phyloP scores from a whole-genome alignment of 1,140 invertebrate genomes.

The Trichomalopsis sarcophagae region DNA sequence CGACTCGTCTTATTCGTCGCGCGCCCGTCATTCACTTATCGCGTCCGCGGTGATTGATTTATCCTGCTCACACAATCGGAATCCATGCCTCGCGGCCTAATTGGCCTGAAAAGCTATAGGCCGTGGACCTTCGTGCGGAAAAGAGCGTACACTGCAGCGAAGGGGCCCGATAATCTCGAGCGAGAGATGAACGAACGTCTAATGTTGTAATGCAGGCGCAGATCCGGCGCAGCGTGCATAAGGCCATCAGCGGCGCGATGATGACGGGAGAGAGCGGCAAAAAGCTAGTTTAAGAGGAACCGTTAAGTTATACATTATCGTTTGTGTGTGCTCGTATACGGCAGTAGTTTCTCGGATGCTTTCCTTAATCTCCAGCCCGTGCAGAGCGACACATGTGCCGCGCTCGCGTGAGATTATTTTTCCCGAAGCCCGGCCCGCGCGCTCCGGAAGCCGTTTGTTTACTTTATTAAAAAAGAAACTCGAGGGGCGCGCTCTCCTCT shows the following conservation, averaged over 20 bases:
- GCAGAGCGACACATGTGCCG: not conserved
- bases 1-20: not conserved
- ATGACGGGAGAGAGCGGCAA: not conserved
- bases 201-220: not conserved
- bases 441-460: not conserved
- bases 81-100: no score
- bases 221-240: not conserved
- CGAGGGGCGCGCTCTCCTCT: no score
- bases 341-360: not conserved
- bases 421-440: not conserved
- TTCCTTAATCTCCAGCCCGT: not conserved
- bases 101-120: no score
- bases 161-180: no score
- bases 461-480: not conserved
- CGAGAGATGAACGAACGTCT: not conserved
- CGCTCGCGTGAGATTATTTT: not conserved
- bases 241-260: not conserved
- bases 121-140: no score
- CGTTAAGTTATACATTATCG: constrained; percentile 41
- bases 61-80: not conserved
- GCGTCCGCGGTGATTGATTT: not conserved
- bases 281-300: constrained; percentile 18
- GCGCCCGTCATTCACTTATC: not conserved
- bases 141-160: no score
- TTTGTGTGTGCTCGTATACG: not conserved